Evolutionary conservation across 1,140 invertebrate species (phyloP), one percentile per base, ranked within the genome.

Genomic region (Periplaneta americana): DNA sequence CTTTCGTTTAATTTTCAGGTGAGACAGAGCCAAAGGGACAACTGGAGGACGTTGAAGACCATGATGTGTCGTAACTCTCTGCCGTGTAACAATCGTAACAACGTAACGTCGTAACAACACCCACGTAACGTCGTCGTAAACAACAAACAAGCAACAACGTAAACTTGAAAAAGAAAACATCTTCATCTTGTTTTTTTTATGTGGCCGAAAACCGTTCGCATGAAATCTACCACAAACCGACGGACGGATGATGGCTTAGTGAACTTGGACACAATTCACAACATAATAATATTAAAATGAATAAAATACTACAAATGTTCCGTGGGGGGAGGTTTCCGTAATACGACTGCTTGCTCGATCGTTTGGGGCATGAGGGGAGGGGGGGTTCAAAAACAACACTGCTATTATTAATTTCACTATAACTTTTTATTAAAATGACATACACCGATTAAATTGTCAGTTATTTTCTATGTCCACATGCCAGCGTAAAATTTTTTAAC

Each of bases 41-140:
- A 88, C 91, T 96, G 86, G 96, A 97, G 89, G 96, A 98, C 89
- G 95, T 94, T 86, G 96, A 98, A 89, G 96, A 97, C 89, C 96
- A 97, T 90, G 95, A 96, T 90, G 95, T 96, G 89, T 96, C 95
- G 93, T 96, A 96, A 96, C 81, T 82, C 48, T 66, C 48, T 66
- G 75, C 75, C 75, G 22, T 34, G 13, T 22, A 77, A 77, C 35
- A 36, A 18, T 77, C 75, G 75, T 77, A 66, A 66, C 48, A 77
- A 77, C 33, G 75, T 77, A 77, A 77, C 75, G 33, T 77, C 48
- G n/a, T 66, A 66, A n/a, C 48, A 28, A 28, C 48, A 66, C 48
- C 48, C 48, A 66, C 48, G 48, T 66, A 66, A 77, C 75, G 33
- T 34, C 75, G 33, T 34, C 75, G 75, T 77, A 33, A 13, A 10